Evolutionary conservation across 2,797 vertebrate genomes (phyloP).

Genomic region (Diplodus puntazzo): DNA sequence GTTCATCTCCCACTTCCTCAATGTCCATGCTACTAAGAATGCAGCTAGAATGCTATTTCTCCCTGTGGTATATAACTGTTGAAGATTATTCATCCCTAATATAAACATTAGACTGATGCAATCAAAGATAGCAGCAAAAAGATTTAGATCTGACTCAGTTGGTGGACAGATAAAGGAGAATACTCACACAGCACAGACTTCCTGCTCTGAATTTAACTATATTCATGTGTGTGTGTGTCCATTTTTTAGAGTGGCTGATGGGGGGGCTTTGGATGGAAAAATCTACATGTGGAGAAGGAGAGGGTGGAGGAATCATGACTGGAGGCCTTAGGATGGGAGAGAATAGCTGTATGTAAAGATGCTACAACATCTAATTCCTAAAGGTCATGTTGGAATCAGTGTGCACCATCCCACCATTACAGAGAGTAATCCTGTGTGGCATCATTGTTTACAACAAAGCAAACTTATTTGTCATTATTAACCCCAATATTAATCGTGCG

Average conservation of each 20-base stretch:
- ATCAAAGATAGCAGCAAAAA: slow-evolving; percentile 72
- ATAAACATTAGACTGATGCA: slow-evolving; percentile 73
- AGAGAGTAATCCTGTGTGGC: not conserved
- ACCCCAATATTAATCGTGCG: not conserved
- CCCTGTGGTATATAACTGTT: slow-evolving; percentile 45
- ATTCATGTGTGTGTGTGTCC: not conserved
- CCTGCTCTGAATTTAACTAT: slow-evolving; percentile 69
- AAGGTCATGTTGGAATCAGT: slow-evolving; percentile 62
- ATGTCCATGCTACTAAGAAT: slow-evolving; percentile 39
- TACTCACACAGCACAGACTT: slow-evolving; percentile 53
- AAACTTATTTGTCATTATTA: not conserved
- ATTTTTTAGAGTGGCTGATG: slow-evolving; percentile 3
- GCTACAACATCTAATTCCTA: slow-evolving; percentile 56
- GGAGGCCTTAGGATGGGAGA: slow-evolving; percentile 18
- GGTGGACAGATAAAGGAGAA: slow-evolving; percentile 69
- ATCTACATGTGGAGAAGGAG: not conserved
- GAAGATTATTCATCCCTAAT: slow-evolving; percentile 72
- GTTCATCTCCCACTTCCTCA: slow-evolving; percentile 20
- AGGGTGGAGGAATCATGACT: slow-evolving; percentile 35
- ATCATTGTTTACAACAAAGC: slow-evolving; percentile 3
- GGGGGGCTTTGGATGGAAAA: slow-evolving; percentile 36
- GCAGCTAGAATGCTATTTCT: slow-evolving; percentile 24
- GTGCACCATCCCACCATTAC: slow-evolving; percentile 8
- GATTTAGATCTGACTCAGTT: slow-evolving; percentile 71
- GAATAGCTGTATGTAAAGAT: slow-evolving; percentile 49